Conservation (phyloP, 1,140 invertebrate genomes). For the Zaprionus kolodkinae region DNA sequence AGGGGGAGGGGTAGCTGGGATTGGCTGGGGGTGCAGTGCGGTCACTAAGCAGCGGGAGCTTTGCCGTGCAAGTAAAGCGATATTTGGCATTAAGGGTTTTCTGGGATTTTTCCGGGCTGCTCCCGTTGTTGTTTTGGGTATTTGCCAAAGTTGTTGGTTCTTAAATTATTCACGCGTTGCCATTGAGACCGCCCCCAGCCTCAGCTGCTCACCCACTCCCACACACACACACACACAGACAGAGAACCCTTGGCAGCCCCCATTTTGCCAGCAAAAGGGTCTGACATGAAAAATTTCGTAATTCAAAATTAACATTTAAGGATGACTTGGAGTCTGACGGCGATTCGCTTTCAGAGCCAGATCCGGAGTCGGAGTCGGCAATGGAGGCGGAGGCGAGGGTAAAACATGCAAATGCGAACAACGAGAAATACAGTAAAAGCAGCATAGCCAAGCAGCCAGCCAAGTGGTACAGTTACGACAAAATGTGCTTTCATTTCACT, state of each 20-base stretch:
- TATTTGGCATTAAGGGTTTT: slow-evolving; percentile 80
- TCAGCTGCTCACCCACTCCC: neutral
- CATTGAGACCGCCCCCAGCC: slow-evolving; percentile 29
- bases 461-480: slow-evolving; percentile 70
- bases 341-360: slow-evolving; percentile 2
- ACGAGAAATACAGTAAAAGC: slow-evolving; percentile 62
- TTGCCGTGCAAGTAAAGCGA: slow-evolving; percentile 68
- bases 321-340: slow-evolving; percentile 68
- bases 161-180: slow-evolving; percentile 78
- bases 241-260: neutral
- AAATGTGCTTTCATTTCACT: slow-evolving; percentile 64
- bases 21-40: too few relatives aligned
- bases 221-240: neutral
- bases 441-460: slow-evolving; percentile 47
- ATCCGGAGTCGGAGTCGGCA: neutral
- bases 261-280: slow-evolving; percentile 30
- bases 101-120: slow-evolving; percentile 50
- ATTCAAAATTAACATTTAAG: slow-evolving; percentile 83
- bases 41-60: too few relatives aligned
- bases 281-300: slow-evolving; percentile 80
- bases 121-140: slow-evolving; percentile 49
- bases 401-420: slow-evolving; percentile 48
- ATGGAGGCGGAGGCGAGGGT: neutral
- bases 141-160: slow-evolving; percentile 68
- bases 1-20: neutral